Conservation (phyloP, 1,140 invertebrate genomes). For the Lycorma delicatula region DNA sequence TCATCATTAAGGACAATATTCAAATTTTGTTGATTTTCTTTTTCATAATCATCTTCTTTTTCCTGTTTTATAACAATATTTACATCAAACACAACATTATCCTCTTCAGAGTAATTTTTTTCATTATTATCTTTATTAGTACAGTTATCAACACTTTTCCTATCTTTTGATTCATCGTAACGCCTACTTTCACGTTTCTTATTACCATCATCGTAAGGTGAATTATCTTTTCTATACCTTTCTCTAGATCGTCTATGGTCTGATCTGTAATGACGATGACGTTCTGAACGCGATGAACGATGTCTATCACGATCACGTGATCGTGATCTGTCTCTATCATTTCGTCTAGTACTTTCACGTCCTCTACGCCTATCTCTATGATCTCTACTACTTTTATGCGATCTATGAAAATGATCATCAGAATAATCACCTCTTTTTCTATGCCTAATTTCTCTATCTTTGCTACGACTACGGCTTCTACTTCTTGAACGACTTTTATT, state of each 20-base stretch:
- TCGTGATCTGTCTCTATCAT: no score
- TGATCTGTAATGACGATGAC: background rate
- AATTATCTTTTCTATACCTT: no score
- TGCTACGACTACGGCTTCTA: constrained; percentile 6
- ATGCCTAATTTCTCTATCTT: constrained; percentile 7
- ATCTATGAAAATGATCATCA: background rate
- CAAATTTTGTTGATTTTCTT: no score
- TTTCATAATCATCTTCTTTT: background rate
- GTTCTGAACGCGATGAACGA: no score
- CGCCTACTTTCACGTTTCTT: no score
- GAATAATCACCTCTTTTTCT: constrained; percentile 2
- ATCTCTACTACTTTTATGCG: background rate
- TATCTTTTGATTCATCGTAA: background rate
- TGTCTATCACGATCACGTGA: no score
- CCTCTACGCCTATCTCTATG: background rate
- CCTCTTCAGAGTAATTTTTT: no score
- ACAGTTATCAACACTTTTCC: background rate
- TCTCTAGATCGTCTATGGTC: background rate
- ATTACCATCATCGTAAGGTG: no score
- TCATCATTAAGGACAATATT: no score
- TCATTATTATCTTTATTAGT: no score
- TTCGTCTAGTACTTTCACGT: background rate
- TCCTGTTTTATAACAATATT: background rate
- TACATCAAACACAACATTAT: background rate
- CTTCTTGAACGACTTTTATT: constrained; percentile 12